Evolutionary conservation across 2,113 vertebrate genomes (phyloP).

Genomic region (Pituophis catenifer): DNA sequence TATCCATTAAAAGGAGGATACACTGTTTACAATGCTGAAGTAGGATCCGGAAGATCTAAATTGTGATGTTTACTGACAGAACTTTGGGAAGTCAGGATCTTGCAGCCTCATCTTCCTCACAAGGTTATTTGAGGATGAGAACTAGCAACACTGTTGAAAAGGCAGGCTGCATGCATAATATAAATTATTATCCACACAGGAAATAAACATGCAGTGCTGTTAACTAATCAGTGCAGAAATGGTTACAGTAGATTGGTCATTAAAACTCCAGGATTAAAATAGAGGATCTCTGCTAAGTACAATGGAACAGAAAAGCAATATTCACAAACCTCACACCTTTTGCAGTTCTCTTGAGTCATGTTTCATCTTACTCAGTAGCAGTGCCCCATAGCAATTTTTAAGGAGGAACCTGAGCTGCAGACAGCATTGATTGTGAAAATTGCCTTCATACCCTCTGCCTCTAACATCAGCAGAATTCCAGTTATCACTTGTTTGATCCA

Average conservation of each 20-base stretch:
- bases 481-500: background rate
- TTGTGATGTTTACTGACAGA: background rate
- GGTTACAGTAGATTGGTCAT: background rate
- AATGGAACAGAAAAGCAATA: background rate
- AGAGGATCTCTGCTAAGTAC: background rate
- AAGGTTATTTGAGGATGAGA: background rate
- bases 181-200: background rate
- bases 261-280: background rate
- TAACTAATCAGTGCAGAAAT: background rate
- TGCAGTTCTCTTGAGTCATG: background rate
- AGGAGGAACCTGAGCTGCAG: background rate
- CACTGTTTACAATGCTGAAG: background rate
- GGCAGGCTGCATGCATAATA: background rate
- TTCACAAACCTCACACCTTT: background rate
- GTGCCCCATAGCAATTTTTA: background rate
- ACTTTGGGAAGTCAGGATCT: background rate
- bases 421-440: background rate
- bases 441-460: background rate
- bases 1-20: background rate
- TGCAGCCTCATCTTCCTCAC: background rate
- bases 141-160: background rate
- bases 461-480: background rate
- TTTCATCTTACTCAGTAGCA: background rate
- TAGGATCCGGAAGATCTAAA: background rate
- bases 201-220: constrained; percentile 18